Evolutionary conservation across 2,797 vertebrate species (phyloP), one percentile per base, ranked within the genome.

Genomic region (Siniperca undulata): DNA sequence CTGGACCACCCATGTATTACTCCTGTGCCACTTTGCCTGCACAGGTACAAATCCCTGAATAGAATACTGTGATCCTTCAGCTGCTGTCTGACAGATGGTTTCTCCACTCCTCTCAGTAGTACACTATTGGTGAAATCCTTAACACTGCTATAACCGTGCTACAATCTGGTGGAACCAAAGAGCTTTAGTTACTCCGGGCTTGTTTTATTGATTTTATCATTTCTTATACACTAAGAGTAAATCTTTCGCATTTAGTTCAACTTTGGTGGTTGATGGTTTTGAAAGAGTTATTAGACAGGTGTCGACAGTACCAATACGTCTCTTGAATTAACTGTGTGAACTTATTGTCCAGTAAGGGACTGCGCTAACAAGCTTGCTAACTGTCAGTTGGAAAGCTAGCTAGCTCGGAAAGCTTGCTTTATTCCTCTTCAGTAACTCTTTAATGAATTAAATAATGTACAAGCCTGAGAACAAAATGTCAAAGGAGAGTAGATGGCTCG

Each of bases 21-120:
- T 97, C 97, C 82, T 98, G 98, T 93, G 96, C 97, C 94, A 99
- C 98, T 89, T 96, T 99, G 94, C 98, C 98, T 77, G 97, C 97
- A 81, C 98, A 95, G 94, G 94, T 95, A 94, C 27, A 74, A 72
- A 66, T 58, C 70, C 52, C 69, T 8, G 5, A 55, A 62, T 27
- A 76, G 38, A 62, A 66, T 34, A 30, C 30, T 68, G 68, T 42
- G 30, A 83, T 44, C 77, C 58, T 52, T 73, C 24, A 72, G 38
- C 60, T 58, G 27, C 27, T 4, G 14, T 75, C n/a, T 68, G 56
- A 55, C 1, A 1, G 52, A 60, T 52, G 36, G n/a, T 62, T 36
- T 42, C 38, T 65, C 20, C 9, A 30, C 42, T 52, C 20, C 17
- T 55, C 36, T 64, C 59, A 14, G 17, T 12, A 5, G 36, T 27